Evolutionary conservation across 2,797 vertebrate species (phyloP), one percentile per base, ranked within the genome.

Genomic region (Hydrophis major): DNA sequence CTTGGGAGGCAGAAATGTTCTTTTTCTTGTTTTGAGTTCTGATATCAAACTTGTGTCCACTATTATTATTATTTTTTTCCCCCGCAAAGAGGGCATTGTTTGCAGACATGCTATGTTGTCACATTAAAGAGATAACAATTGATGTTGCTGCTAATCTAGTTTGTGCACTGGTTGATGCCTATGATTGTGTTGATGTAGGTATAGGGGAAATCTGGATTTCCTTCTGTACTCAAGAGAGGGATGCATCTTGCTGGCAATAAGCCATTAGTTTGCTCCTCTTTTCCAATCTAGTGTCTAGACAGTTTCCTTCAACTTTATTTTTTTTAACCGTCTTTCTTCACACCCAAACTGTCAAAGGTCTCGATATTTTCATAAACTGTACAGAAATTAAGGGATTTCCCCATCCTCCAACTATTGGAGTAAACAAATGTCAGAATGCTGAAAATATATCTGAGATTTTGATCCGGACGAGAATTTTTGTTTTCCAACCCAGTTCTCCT

Each of bases 381-480:
- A 78, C 89, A 50, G 47, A 60, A 60, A 83, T 32, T n/a, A 22
- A 63, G 86, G 92, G 53, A 91, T 47, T 93, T 88, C 53, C 89
- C 88, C 59, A 55, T 37, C 63, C 22, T 2, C 66, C 32, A 47
- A 50, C 53, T 56, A 50, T 4, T 50, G 8, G 6, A 74, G 20
- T 42, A 88, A 88, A 60, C 55, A 88, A 74, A 25, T 91, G 28
- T 88, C 86, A 88, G 22, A 53, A 55, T 27, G 5, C 20, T 93
- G 42, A 91, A 93, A 91, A 61, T 55, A 78, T 47, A 37, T 91
- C 63, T 93, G 55, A 53, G 8, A 88, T 56, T 25, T 88, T 88
- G 42, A 86, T 22, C 63, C 13, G 28, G 50, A 93, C 59, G n/a
- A 50, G 56, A 66, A 55, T 57, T 11, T 61, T 27, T 88, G 16